A percentile compares a stretch with the other conserved stretches of the same genome.
phyloP scores from a whole-genome alignment of 2,888 invertebrate species.

The Morpho deidamia region DNA sequence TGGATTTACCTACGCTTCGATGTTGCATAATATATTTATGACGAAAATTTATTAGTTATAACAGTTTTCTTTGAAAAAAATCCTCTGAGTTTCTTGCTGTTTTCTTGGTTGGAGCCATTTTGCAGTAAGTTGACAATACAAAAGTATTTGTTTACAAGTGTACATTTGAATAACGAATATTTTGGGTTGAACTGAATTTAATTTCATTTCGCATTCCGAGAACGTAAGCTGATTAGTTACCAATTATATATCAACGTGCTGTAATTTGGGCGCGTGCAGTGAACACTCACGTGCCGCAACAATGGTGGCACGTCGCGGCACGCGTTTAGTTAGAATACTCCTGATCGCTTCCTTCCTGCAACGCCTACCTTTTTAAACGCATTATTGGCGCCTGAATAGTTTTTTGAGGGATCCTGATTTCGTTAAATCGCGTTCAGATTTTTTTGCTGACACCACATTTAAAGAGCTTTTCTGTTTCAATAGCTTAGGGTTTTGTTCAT shows the following conservation, averaged over 20 bases:
- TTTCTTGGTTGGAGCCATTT: background rate
- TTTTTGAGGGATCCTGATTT: constrained; percentile 27
- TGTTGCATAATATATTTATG: too few species aligned
- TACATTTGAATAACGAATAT: background rate
- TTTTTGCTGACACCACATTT: constrained; percentile 16
- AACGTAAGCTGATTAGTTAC: constrained; percentile 40
- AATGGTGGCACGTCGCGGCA: constrained; percentile 27
- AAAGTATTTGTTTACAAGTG: background rate
- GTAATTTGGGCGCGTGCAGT: constrained; percentile 1
- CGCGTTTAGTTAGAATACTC: constrained; percentile 28
- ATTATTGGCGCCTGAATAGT: constrained; percentile 38
- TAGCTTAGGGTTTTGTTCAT: constrained; percentile 2
- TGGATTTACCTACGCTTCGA: too few species aligned
- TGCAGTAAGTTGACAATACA: background rate
- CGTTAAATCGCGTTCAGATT: constrained; percentile 27
- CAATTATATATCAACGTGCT: constrained; percentile 30
- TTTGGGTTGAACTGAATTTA: background rate
- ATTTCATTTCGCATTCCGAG: background rate
- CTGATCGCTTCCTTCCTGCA: constrained; percentile 43
- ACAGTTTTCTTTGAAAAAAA: too few species aligned
- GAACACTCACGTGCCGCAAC: constrained; percentile 16
- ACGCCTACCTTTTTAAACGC: constrained; percentile 45
- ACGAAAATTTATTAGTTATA: too few species aligned
- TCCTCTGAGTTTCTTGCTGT: too few species aligned
- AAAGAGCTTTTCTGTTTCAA: background rate